A percentile compares a stretch with the other conserved stretches of the same genome.
These are phyloP conservation scores for Glossosoma conforme DNA, from an alignment of 1,140 invertebrate species.

Conservation along the genomic window DNA sequence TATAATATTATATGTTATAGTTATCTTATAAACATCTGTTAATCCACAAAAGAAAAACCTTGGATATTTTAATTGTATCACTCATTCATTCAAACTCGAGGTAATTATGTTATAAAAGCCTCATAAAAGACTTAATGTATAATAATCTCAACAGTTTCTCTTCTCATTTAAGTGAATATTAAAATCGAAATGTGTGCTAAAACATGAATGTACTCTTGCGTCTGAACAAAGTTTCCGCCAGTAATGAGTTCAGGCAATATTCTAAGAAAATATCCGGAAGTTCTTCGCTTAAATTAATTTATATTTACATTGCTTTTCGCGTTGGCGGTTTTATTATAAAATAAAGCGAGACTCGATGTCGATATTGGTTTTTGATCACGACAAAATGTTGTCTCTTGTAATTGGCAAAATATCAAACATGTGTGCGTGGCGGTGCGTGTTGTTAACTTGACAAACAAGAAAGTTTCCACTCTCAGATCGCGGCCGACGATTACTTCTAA, in stretches of 20 bases:
- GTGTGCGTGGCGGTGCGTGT: no score
- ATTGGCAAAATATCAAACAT: constrained; percentile 32
- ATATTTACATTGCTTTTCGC: constrained; percentile 26
- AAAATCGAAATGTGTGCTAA: constrained; percentile 27
- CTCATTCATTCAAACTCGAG: no score
- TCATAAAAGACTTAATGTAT: no score
- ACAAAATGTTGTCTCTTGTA: constrained; percentile 30
- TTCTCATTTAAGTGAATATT: constrained; percentile 22
- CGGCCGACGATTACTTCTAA: background rate
- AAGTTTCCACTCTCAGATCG: no score
- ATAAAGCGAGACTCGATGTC: constrained; percentile 8
- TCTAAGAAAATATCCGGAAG: constrained; percentile 27
- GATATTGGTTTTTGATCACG: constrained; percentile 30
- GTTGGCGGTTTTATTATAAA: constrained; percentile 23
- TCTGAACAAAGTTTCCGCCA: constrained; percentile 17
- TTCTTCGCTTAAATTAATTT: constrained; percentile 28
- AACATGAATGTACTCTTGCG: constrained; percentile 12
- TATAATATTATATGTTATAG: no score
- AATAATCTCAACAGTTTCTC: constrained; percentile 6
- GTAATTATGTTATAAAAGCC: no score
- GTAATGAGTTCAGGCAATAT: constrained; percentile 29
- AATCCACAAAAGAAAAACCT: no score
- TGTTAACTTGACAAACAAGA: constrained; percentile 28
- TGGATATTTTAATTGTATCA: no score
- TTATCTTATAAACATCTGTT: no score